Base-by-base conservation (phyloP, 2,888 invertebrate species). In the Lasioglossum marginatum region DNA sequence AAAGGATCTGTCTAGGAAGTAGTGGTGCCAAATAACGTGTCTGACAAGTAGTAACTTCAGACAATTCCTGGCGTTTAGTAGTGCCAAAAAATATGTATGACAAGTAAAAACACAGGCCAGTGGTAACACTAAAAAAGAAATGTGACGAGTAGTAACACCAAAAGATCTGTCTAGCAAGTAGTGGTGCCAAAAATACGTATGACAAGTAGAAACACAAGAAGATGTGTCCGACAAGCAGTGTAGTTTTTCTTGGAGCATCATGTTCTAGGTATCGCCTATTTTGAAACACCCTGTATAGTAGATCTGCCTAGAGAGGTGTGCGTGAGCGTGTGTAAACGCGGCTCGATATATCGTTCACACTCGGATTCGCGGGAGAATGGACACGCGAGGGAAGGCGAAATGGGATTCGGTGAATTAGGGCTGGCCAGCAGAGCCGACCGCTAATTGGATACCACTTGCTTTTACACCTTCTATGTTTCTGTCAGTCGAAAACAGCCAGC, bases 371-470 rank as follows among this genome's bases (percentile, higher is more conserved):
- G 60, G 80, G 68, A 71, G 82, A 81, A 71, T 70, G 83, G 70
- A 34, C 10, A 78, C 27, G 68, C 83, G 52, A 77, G 71, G 79
- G 86, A 77, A 79, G 81, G 73, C n/a, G 73, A 86, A 84, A 79
- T 82, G 82, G 77, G 82, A 88, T 82, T 87, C 72, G 82, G 90
- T 88, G 90, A 89, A 89, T 90, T 88, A 90, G 86, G 86, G 73
- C 75, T 79, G 83, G 77, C 77, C 86, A 66, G 80, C 68, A 78
- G 78, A 80, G 71, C 77, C 82, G 83, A 79, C 87, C 90, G 83
- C 91, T 93, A 93, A 93, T 93, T 93, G 93, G 92, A 88, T 88
- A 90, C 78, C 92, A 89, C 92, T 91, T 91, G 92, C 90, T 92
- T 91, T 93, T 90, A 89, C 91, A 91, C 91, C 90, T 92, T 88